Evolutionary conservation across 1,140 invertebrate genomes (phyloP).

Genomic region (Drosophila fuyamai): DNA sequence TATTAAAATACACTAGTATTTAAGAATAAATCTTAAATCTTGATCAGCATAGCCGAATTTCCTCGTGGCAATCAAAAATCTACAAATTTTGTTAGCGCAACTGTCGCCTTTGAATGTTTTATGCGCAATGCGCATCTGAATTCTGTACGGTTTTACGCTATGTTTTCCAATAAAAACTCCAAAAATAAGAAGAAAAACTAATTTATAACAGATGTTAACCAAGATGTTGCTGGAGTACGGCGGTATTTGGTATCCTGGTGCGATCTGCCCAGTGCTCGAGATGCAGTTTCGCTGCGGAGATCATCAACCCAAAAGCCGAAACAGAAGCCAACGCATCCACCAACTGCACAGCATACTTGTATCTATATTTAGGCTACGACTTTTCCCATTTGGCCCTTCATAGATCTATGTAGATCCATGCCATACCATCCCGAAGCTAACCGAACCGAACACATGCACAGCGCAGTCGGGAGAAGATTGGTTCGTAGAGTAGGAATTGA

Average conservation of each 20-base stretch:
- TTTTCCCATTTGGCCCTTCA: slow-evolving; percentile 70
- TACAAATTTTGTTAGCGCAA: neutral
- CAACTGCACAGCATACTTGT: slow-evolving; percentile 43
- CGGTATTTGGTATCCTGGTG: slow-evolving; percentile 1
- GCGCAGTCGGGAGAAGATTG: neutral
- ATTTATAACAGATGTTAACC: neutral
- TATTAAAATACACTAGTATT: no score
- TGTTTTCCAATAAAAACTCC: neutral
- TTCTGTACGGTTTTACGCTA: neutral
- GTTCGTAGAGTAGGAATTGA: slow-evolving; percentile 55
- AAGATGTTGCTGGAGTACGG: neutral
- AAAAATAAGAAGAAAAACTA: neutral
- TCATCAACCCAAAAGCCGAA: slow-evolving; percentile 37
- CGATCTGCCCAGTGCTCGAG: neutral
- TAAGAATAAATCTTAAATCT: no score
- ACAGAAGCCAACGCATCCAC: slow-evolving; percentile 18
- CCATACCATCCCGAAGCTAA: neutral
- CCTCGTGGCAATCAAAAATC: neutral
- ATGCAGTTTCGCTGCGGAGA: slow-evolving; percentile 15
- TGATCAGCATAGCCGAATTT: neutral
- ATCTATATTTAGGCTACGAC: slow-evolving; percentile 78
- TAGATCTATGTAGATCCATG: slow-evolving; percentile 36
- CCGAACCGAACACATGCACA: neutral
- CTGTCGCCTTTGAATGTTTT: neutral
- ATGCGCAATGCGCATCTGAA: neutral